A percentile compares a stretch with the other conserved stretches of the same genome.
phyloP scores from a whole-genome alignment of 2,113 vertebrate genomes.

The Turnix velox region DNA sequence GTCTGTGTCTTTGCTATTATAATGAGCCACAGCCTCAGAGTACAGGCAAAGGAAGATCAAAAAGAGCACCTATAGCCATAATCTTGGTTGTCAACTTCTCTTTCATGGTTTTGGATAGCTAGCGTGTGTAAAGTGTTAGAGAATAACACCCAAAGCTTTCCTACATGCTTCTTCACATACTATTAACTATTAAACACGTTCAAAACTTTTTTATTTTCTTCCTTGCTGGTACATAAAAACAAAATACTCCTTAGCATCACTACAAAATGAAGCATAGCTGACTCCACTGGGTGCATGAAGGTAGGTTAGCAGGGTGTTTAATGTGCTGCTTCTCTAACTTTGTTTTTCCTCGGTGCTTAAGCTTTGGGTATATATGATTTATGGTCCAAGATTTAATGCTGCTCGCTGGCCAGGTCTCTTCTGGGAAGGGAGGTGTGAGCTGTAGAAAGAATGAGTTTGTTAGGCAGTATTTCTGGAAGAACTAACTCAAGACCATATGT shows the following conservation, averaged over 20 bases:
- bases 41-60: background rate
- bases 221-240: background rate
- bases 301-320: background rate
- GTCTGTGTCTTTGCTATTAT: background rate
- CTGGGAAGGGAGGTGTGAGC: background rate
- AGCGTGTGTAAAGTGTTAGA: background rate
- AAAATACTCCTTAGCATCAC: background rate
- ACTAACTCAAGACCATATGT: background rate
- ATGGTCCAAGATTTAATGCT: background rate
- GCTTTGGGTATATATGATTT: background rate
- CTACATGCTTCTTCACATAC: background rate
- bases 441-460: background rate
- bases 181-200: background rate
- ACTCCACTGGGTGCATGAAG: background rate
- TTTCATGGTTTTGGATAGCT: background rate
- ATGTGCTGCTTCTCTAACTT: background rate
- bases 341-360: background rate
- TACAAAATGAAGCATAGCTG: background rate
- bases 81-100: background rate
- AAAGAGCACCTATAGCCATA: background rate
- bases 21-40: background rate
- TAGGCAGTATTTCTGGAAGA: background rate
- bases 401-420: background rate
- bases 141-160: background rate
- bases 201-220: background rate